Evolutionary conservation across 2,113 vertebrate species (phyloP), one percentile per base, ranked within the genome.

Genomic region (Halichoerus grypus): DNA sequence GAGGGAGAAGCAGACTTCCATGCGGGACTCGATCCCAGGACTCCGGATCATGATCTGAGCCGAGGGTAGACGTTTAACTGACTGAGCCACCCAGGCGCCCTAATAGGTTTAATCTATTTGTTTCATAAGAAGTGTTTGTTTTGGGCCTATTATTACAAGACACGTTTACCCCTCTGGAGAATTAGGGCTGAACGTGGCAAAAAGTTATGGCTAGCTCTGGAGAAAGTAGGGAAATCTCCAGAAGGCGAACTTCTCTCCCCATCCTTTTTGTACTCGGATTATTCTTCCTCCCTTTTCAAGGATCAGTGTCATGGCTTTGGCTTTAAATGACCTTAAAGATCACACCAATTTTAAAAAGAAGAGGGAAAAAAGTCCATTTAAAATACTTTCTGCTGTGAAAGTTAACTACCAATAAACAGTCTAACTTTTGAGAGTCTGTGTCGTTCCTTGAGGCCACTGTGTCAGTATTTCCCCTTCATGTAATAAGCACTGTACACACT

Each of bases 381-480:
- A 80, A 59, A 19, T 65, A 74, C 69, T 88, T 92, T 88, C 18
- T 67, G 16, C 33, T 51, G 46, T 71, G 77, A 33, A 92, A 80
- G 13, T 84, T 63, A 94, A 83, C 36, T 6, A 19, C 55, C 65
- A 33, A 19, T 11, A 79, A 71, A 19, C n/a, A 49, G 21, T 36
- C 63, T 89, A 69, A 67, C 33, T 82, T 81, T 42, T 39, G 31
- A 5, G 31, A 12, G 49, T 69, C 31, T 61, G 14, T 51, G 1
- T 7, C 57, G 49, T 39, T 65, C 53, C 5, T 6, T 1, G 36
- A 69, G 3, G 4, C 28, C 55, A 77, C 24, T 0, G 0, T 24
- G 61, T 81, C 55, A 51, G 26, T 15, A 2, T 79, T 57, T 80
- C 67, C 39, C 49, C 55, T 51, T 49, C 14, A 5, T 28, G 11